Percentiles rank a stretch among this genome's conserved stretches.
These are phyloP conservation scores for Dimorphilus gyrociliatus DNA, from an alignment of 2,888 invertebrate genomes.

Conservation along the genomic window DNA sequence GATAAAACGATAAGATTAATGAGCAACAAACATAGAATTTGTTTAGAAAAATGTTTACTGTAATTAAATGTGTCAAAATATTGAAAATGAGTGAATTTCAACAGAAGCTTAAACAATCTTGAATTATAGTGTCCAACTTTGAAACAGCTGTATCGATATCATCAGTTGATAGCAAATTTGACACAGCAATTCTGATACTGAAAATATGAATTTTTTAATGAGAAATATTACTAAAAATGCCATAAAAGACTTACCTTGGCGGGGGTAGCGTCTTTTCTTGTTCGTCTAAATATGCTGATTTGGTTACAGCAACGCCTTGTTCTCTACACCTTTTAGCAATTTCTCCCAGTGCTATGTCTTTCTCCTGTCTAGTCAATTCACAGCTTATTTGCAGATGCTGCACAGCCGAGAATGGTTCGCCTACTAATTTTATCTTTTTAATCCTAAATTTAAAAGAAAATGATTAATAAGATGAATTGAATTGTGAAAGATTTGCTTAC, in stretches of 20 bases:
- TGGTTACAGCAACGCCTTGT: slow-evolving; percentile 51
- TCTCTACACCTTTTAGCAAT: slow-evolving; percentile 47
- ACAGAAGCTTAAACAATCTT: no score
- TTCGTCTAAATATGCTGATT: slow-evolving; percentile 52
- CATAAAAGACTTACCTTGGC: slow-evolving; percentile 43
- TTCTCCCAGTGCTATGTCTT: slow-evolving; percentile 41
- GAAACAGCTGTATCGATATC: slow-evolving; percentile 43
- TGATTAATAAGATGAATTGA: background rate
- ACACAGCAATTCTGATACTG: slow-evolving; percentile 52
- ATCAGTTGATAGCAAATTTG: slow-evolving; percentile 46
- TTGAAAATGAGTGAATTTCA: no score
- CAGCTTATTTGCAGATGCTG: slow-evolving; percentile 47
- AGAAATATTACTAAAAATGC: background rate
- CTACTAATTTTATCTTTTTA: slow-evolving; percentile 40
- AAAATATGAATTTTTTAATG: slow-evolving; percentile 6
- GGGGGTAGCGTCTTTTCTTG: slow-evolving; percentile 50
- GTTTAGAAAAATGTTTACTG: no score
- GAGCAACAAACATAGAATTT: no score
- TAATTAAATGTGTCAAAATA: no score
- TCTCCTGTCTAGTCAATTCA: slow-evolving; percentile 28
- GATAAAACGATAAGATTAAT: no score
- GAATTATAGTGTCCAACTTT: no score
- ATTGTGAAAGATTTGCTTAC: slow-evolving; percentile 10
- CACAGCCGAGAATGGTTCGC: slow-evolving; percentile 50
- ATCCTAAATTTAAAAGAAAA: slow-evolving; percentile 12